Base-by-base conservation (phyloP, 2,888 invertebrate genomes). In the Polyommatus iphigenia region DNA sequence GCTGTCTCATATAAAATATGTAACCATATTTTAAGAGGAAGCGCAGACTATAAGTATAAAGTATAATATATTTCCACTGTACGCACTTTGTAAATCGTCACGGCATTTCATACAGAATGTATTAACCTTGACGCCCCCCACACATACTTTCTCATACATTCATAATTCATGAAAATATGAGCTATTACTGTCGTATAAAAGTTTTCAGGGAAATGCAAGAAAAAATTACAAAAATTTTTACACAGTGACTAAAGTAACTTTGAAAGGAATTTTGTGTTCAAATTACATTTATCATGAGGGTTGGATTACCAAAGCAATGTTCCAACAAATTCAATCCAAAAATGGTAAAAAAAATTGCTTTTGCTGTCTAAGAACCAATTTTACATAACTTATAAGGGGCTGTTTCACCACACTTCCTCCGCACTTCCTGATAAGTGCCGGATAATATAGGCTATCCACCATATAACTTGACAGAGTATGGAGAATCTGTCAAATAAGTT, bases 101-200 rank as follows among this genome's bases (percentile, higher is more conserved):
- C 8, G 10, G 73, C 6, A 46, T 72, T 72, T 41, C 72, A 41
- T n/a, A 36, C 41, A 20, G 72, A 73, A 73, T 46, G 20, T 73
- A 46, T 41, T 73, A 73, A 73, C 46, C 73, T 73, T 46, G 41
- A 46, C 20, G 6, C 67, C 29, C 67, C 29, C 29, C 10, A n/a
- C 13, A 46, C 46, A 73, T 73, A 73, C n/a, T 73, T 46, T 46
- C 46, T 72, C 36, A n/a, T 41, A 73, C 73, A 73, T 73, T 73
- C 20, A 73, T 73, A 46, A 67, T 72, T 72, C 72, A 72, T 73
- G 73, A 73, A 73, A 73, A 73, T 13, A 73, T 46, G 20, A 41
- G 73, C 46, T 24, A 73, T 73, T 73, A 24, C 73, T 36, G 24
- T 41, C 24, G 73, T 67, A 29, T 29, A 67, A 67, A 73, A 46